A percentile compares a stretch with the other conserved stretches of the same genome.
phyloP scores from a whole-genome alignment of 2,113 vertebrate species.

The Megaleporinus macrocephalus region DNA sequence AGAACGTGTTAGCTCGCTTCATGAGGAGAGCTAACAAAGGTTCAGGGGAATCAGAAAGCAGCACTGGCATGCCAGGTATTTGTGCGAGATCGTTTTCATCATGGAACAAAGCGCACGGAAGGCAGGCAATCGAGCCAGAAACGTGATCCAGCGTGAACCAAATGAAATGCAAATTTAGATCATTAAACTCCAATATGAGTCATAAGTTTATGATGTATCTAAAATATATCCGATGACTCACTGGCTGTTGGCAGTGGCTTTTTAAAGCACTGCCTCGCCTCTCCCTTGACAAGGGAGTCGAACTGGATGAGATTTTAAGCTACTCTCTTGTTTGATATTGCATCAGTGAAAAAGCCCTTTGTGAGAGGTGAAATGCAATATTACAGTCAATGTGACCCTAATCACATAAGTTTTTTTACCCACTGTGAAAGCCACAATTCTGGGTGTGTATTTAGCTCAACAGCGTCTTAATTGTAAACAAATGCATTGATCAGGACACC shows the following conservation, averaged over 20 bases:
- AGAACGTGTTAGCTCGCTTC: slow-evolving; percentile 3
- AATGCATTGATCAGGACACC: slow-evolving; percentile 9
- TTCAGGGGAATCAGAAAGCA: slow-evolving; percentile 34
- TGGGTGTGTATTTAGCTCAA: too few species aligned
- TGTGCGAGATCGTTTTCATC: slow-evolving; percentile 22
- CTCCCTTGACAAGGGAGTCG: slow-evolving; percentile 29
- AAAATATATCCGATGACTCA: slow-evolving; percentile 39
- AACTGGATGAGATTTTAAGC: slow-evolving; percentile 25
- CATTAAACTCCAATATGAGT: slow-evolving; percentile 42
- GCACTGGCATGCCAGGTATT: slow-evolving; percentile 24
- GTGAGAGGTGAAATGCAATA: slow-evolving; percentile 24
- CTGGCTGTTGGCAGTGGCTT: slow-evolving; percentile 36
- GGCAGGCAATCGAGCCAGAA: slow-evolving; percentile 15
- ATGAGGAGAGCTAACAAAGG: slow-evolving; percentile 27
- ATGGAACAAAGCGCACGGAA: slow-evolving; percentile 36
- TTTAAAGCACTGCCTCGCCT: slow-evolving; percentile 33
- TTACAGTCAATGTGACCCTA: slow-evolving; percentile 30
- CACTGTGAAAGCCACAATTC: slow-evolving; percentile 9
- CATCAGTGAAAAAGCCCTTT: slow-evolving; percentile 27
- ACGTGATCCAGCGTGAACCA: slow-evolving; percentile 31
- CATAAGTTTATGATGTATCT: slow-evolving; percentile 46
- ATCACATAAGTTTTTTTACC: slow-evolving; percentile 19
- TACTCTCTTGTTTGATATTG: slow-evolving; percentile 25
- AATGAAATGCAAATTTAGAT: slow-evolving; percentile 43
- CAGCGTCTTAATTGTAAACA: background rate